phyloP scores from a whole-genome alignment of 2,888 invertebrate species.

The Sinodicranocentrus sp. region DNA sequence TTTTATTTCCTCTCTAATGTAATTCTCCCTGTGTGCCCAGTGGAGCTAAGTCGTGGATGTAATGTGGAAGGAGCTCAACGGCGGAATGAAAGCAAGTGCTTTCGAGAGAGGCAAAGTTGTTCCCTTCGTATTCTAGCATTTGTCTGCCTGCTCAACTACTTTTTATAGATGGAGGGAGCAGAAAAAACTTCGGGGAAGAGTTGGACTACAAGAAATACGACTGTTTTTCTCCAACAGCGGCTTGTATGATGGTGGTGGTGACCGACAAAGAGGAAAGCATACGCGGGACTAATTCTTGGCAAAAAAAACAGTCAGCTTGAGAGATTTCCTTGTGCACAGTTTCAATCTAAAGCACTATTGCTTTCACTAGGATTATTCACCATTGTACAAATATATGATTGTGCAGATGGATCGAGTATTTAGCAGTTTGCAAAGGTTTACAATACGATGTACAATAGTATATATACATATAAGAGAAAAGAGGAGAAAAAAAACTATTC shows the following conservation, averaged over 20 bases:
- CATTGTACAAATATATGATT: background rate
- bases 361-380: constrained; percentile 4
- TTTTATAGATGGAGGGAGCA: background rate
- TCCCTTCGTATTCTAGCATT: constrained; percentile 41
- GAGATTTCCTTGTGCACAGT: background rate
- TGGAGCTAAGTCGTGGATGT: background rate
- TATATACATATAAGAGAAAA: background rate
- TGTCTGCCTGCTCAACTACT: background rate
- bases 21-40: background rate
- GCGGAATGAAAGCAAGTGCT: constrained; percentile 63
- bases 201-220: background rate
- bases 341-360: background rate
- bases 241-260: constrained; percentile 4
- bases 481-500: background rate
- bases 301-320: background rate
- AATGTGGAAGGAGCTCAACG: constrained; percentile 57
- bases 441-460: background rate
- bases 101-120: constrained; percentile 35
- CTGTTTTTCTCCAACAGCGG: background rate
- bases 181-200: background rate
- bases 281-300: background rate
- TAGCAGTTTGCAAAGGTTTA: background rate
- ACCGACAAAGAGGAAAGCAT: background rate
- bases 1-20: background rate
- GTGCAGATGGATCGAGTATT: background rate